A percentile compares a stretch with the other conserved stretches of the same genome.
Conservation (phyloP, 1,140 invertebrate genomes). For the Magallana gigas region DNA sequence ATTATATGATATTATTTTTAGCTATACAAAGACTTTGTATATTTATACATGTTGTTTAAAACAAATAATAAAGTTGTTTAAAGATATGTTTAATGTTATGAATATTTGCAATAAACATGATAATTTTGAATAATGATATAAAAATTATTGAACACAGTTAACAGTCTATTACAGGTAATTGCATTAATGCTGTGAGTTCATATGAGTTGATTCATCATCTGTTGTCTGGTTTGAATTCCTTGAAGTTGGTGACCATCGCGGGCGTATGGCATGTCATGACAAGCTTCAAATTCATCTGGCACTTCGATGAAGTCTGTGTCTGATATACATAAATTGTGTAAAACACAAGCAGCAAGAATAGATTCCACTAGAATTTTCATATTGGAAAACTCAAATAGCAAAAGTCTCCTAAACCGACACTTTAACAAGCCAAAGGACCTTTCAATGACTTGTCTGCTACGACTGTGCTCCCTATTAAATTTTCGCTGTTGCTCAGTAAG, state of each 20-base stretch:
- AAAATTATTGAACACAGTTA: neutral
- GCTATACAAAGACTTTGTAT: conserved; percentile 6
- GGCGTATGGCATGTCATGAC: neutral
- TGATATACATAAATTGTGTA: conserved; percentile 44
- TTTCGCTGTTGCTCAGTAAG: neutral
- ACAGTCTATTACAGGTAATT: neutral
- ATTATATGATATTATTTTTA: neutral
- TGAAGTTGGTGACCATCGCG: conserved; percentile 31
- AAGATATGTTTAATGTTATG: neutral
- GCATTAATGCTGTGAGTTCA: neutral
- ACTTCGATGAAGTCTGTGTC: conserved; percentile 23
- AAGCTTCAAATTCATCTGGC: conserved; percentile 8
- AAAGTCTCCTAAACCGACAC: conserved; percentile 45
- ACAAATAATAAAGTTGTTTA: neutral
- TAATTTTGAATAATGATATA: neutral
- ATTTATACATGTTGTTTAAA: neutral
- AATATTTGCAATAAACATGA: neutral
- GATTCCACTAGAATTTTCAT: conserved; percentile 21
- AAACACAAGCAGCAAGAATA: conserved; percentile 38
- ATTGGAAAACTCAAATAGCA: conserved; percentile 38
- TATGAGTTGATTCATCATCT: conserved; percentile 36
- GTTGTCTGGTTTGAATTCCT: conserved; percentile 40
- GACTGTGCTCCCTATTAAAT: conserved; percentile 38
- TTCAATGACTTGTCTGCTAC: conserved; percentile 27
- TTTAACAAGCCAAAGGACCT: conserved; percentile 43